Conservation (phyloP, 2,113 vertebrate genomes). For the Petrocephalus microphthalmus region DNA sequence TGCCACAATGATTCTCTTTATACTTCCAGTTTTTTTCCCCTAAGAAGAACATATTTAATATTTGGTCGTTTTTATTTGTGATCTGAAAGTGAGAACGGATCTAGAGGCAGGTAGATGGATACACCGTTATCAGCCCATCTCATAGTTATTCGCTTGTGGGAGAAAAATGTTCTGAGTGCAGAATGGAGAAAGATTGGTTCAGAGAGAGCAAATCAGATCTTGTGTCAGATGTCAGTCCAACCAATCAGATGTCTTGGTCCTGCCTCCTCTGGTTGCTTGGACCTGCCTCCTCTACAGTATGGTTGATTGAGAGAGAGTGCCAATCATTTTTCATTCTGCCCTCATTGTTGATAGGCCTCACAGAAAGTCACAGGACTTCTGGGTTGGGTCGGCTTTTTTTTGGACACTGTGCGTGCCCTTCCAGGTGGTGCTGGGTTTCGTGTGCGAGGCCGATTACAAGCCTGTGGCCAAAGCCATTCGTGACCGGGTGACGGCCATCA, state of each 20-base stretch:
- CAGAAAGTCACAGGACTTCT: background rate
- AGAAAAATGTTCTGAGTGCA: too few relatives aligned
- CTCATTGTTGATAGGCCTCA: background rate
- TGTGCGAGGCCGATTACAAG: slow-evolving; percentile 91
- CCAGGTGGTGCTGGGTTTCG: slow-evolving; percentile 85
- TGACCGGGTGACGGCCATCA: slow-evolving; percentile 80
- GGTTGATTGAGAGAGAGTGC: too few relatives aligned
- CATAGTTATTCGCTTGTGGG: background rate
- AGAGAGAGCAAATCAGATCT: too few relatives aligned
- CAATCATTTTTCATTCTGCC: too few relatives aligned
- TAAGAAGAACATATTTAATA: slow-evolving; percentile 56
- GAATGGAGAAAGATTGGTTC: too few relatives aligned
- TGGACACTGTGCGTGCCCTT: slow-evolving; percentile 9
- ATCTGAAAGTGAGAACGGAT: background rate
- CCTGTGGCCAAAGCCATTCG: slow-evolving; percentile 88
- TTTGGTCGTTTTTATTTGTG: slow-evolving; percentile 15
- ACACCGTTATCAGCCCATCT: background rate
- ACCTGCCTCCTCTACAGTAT: too few relatives aligned
- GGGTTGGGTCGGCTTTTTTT: background rate
- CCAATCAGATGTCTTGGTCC: too few relatives aligned
- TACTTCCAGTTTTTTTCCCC: slow-evolving; percentile 48
- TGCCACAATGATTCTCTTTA: slow-evolving; percentile 38
- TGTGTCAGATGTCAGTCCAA: too few relatives aligned
- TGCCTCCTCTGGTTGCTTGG: too few relatives aligned
- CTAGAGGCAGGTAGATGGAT: background rate